These are phyloP conservation scores for Hemaris fuciformis DNA, from an alignment of 2,888 invertebrate genomes.

Conservation along the genomic window DNA sequence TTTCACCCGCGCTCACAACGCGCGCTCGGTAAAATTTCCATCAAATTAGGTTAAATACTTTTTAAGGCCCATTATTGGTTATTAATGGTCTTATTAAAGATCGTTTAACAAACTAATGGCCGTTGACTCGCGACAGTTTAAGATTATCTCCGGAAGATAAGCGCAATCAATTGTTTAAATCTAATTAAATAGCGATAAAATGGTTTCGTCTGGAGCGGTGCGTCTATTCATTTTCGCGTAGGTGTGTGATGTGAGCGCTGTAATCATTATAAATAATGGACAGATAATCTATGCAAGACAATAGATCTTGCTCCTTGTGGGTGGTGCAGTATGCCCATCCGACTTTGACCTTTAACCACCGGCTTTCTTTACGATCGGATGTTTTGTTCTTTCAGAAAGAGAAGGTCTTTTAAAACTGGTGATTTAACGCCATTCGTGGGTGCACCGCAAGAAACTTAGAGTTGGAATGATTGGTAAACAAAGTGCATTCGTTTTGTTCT, in stretches of 20 bases:
- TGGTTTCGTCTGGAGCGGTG: constrained; percentile 23
- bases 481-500: constrained; percentile 41
- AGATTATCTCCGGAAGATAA: constrained; percentile 31
- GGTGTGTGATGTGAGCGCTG: constrained; percentile 60
- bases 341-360: constrained; percentile 25
- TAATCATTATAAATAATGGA: constrained; percentile 73
- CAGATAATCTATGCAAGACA: constrained; percentile 67
- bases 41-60: constrained; percentile 13
- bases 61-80: constrained; percentile 14
- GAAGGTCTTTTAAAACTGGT: constrained; percentile 35
- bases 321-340: constrained; percentile 42
- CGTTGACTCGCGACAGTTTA: constrained; percentile 28
- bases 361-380: constrained; percentile 4
- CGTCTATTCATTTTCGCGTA: constrained; percentile 40
- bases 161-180: constrained; percentile 38
- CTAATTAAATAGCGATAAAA: constrained; percentile 43
- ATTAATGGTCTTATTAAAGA: constrained; percentile 23
- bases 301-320: constrained; percentile 62
- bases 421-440: constrained; percentile 38
- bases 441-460: constrained; percentile 47
- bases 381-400: neutral
- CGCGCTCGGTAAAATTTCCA: constrained; percentile 11
- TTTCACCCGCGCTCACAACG: constrained; percentile 6
- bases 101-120: constrained; percentile 28
- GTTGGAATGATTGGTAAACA: constrained; percentile 52